phyloP scores from a whole-genome alignment of 35 echinoderm and acorn worm species.

The Eucidaris tribuloides region DNA sequence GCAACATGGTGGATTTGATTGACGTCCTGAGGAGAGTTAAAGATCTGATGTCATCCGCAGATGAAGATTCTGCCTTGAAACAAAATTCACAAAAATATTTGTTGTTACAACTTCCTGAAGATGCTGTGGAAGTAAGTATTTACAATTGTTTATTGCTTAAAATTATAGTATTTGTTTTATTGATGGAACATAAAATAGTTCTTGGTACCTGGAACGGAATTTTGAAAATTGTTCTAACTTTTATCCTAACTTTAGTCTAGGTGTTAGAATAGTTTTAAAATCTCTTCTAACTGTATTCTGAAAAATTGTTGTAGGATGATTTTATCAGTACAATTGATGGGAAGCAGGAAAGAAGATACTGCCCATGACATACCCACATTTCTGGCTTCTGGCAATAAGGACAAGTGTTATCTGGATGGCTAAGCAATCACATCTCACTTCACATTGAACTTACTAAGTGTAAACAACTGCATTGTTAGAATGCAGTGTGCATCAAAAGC shows the following conservation, averaged over 20 bases:
- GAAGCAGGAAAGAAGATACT: neutral
- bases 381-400: neutral
- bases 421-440: too few relatives aligned
- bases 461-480: too few relatives aligned
- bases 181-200: too few relatives aligned
- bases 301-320: too few relatives aligned
- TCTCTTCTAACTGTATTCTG: too few relatives aligned
- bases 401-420: too few relatives aligned
- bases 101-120: constrained; percentile 32
- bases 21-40: constrained; percentile 48
- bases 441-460: too few relatives aligned
- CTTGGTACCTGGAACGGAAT: too few relatives aligned
- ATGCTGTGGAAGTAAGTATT: constrained; percentile 53
- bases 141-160: neutral
- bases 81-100: neutral
- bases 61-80: neutral
- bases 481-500: too few relatives aligned
- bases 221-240: too few relatives aligned
- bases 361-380: neutral
- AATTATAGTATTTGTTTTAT: neutral
- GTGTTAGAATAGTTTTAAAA: neutral
- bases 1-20: constrained; percentile 56
- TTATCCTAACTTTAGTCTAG: neutral
- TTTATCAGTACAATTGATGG: too few relatives aligned
- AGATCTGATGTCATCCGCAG: neutral